A percentile compares a stretch with the other conserved stretches of the same genome.
Evolutionary conservation across 2,888 invertebrate genomes (phyloP).

Genomic region (Hyalella azteca): DNA sequence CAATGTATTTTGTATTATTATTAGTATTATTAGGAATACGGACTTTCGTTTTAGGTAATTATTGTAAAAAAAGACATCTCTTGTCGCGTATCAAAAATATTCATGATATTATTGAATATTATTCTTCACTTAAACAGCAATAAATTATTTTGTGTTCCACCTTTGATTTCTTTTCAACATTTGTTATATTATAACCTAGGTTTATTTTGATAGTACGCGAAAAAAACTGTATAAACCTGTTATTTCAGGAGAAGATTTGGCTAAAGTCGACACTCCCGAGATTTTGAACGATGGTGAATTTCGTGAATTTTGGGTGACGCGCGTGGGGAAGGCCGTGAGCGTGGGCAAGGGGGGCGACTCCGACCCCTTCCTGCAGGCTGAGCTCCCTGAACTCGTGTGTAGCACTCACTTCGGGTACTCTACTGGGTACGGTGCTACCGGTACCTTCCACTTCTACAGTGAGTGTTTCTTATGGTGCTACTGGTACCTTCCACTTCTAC

Average conservation of each 20-base stretch:
- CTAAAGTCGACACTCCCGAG: constrained; percentile 67
- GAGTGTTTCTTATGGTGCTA: no score
- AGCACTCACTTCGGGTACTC: constrained; percentile 54
- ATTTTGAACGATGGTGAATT: constrained; percentile 71
- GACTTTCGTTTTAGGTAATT: no score
- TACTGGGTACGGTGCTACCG: constrained; percentile 55
- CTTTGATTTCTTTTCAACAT: no score
- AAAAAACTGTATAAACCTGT: no score
- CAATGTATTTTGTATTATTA: no score
- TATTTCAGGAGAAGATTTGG: constrained; percentile 68
- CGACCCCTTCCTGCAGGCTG: constrained; percentile 46
- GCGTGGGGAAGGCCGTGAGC: constrained; percentile 45
- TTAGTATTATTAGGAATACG: no score
- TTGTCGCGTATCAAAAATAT: no score
- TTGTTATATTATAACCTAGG: no score
- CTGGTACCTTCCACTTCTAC: neutral
- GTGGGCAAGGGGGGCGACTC: constrained; percentile 51
- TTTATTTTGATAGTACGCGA: no score
- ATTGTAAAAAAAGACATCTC: no score
- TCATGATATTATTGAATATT: no score
- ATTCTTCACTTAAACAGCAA: no score
- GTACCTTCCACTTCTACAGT: constrained; percentile 58
- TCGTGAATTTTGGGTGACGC: constrained; percentile 71
- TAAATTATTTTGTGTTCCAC: neutral
- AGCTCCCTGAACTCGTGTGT: constrained; percentile 45